These are phyloP conservation scores for Cryptocephalus moraei DNA, from an alignment of 2,888 invertebrate species.

Conservation along the genomic window DNA sequence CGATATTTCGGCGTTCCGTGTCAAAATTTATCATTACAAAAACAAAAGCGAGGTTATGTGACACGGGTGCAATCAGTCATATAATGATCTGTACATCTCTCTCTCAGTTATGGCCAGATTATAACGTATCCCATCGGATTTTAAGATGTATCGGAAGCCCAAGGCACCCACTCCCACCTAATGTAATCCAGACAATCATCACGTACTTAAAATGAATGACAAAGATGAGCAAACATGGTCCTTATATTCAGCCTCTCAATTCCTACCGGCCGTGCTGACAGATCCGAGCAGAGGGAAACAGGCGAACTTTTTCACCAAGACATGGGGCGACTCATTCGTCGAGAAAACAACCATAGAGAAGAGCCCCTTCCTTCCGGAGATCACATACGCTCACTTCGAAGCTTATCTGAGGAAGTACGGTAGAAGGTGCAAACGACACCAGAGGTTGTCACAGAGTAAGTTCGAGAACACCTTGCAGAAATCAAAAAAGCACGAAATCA, in stretches of 20 bases:
- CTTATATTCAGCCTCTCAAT: slow-evolving; percentile 86
- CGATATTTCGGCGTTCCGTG: too few species aligned
- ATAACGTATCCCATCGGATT: slow-evolving; percentile 3
- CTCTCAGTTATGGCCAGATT: neutral
- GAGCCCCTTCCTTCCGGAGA: slow-evolving; percentile 73
- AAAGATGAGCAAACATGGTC: slow-evolving; percentile 57
- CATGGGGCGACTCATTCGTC: slow-evolving; percentile 94
- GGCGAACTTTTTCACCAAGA: slow-evolving; percentile 88
- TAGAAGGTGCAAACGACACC: slow-evolving; percentile 54
- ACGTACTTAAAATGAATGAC: slow-evolving; percentile 18
- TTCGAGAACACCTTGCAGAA: slow-evolving; percentile 19
- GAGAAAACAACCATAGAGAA: slow-evolving; percentile 69
- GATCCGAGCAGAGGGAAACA: slow-evolving; percentile 89
- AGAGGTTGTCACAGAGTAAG: slow-evolving; percentile 37
- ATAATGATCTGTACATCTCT: too few species aligned
- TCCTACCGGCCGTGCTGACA: slow-evolving; percentile 90
- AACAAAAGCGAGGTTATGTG: too few species aligned
- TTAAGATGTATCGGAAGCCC: neutral
- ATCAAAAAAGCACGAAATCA: slow-evolving; percentile 35
- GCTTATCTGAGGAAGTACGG: slow-evolving; percentile 72
- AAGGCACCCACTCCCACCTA: too few species aligned
- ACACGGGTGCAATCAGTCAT: too few species aligned
- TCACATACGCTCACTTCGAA: slow-evolving; percentile 77
- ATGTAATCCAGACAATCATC: neutral
- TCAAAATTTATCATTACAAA: too few species aligned